A percentile compares a stretch with the other conserved stretches of the same genome.
Conservation (phyloP, 2,888 invertebrate species). For the Drosophila stalkeri region DNA sequence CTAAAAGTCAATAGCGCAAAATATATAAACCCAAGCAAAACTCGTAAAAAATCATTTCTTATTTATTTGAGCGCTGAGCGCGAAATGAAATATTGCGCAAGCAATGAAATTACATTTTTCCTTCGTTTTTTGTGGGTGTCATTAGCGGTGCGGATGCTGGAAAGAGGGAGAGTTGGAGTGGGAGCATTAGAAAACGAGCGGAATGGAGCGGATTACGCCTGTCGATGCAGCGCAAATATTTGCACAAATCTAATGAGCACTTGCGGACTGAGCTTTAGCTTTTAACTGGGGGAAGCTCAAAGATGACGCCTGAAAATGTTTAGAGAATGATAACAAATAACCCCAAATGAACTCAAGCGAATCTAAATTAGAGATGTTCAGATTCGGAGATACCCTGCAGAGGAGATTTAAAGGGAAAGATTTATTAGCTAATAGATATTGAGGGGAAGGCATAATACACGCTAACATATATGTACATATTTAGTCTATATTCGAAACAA, state of each 20-base stretch:
- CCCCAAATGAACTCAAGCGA: too few species aligned
- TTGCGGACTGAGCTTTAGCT: slow-evolving; percentile 7
- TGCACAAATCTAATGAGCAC: slow-evolving; percentile 61
- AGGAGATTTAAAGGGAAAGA: too few species aligned
- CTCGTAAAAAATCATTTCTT: slow-evolving; percentile 74
- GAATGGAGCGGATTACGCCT: slow-evolving; percentile 28
- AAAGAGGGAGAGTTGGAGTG: not conserved
- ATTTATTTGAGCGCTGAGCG: slow-evolving; percentile 71
- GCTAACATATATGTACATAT: too few species aligned
- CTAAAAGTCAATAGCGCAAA: slow-evolving; percentile 71
- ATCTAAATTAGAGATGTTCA: too few species aligned
- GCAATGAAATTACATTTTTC: slow-evolving; percentile 71
- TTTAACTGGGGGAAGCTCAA: slow-evolving; percentile 7
- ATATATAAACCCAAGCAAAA: slow-evolving; percentile 38
- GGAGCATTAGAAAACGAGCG: not conserved
- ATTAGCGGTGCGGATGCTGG: slow-evolving; percentile 36
- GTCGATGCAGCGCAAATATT: slow-evolving; percentile 59
- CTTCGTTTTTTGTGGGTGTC: slow-evolving; percentile 33
- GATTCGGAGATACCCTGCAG: not conserved
- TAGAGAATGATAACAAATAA: slow-evolving; percentile 30
- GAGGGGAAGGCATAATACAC: too few species aligned
- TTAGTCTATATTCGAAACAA: too few species aligned
- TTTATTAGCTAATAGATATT: too few species aligned
- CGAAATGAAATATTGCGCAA: slow-evolving; percentile 78
- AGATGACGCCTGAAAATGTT: slow-evolving; percentile 34